Evolutionary conservation across 2,888 invertebrate species (phyloP).

Genomic region (Drosophila kanekoi): DNA sequence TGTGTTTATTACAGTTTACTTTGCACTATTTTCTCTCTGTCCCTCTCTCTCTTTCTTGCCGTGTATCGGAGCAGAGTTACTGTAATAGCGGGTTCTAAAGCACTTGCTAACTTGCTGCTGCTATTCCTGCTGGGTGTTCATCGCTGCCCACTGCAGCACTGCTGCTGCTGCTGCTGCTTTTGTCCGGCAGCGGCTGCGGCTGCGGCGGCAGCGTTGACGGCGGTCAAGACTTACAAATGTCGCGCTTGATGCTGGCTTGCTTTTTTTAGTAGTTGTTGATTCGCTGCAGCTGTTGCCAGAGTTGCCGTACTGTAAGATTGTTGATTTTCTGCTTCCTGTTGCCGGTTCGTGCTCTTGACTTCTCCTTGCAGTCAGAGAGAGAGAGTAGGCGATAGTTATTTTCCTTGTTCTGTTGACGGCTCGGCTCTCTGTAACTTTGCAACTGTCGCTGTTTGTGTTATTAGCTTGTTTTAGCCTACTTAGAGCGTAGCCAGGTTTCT

Average conservation of each 20-base stretch:
- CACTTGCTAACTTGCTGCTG: slow-evolving; percentile 11
- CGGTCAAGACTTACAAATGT: slow-evolving; percentile 2
- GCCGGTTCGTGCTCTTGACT: neutral
- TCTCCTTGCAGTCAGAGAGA: neutral
- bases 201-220: slow-evolving; percentile 14
- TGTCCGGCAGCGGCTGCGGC: slow-evolving; percentile 29
- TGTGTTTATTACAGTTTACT: neutral
- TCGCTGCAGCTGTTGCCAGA: slow-evolving; percentile 8
- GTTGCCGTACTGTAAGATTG: neutral
- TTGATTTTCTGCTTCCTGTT: slow-evolving; percentile 18
- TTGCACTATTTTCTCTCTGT: neutral
- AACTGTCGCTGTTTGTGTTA: slow-evolving; percentile 2
- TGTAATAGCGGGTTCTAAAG: neutral
- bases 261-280: slow-evolving; percentile 14
- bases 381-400: slow-evolving; percentile 11
- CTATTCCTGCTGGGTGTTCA: slow-evolving; percentile 40
- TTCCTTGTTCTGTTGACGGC: slow-evolving; percentile 8
- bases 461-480: slow-evolving; percentile 9
- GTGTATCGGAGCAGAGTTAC: neutral
- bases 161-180: slow-evolving; percentile 12
- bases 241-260: neutral
- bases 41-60: neutral
- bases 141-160: slow-evolving; percentile 40
- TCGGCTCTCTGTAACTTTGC: slow-evolving; percentile 2
- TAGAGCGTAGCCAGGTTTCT: slow-evolving; percentile 14